Evolutionary conservation across 2,888 invertebrate genomes (phyloP).

Genomic region (Cephus runcator): DNA sequence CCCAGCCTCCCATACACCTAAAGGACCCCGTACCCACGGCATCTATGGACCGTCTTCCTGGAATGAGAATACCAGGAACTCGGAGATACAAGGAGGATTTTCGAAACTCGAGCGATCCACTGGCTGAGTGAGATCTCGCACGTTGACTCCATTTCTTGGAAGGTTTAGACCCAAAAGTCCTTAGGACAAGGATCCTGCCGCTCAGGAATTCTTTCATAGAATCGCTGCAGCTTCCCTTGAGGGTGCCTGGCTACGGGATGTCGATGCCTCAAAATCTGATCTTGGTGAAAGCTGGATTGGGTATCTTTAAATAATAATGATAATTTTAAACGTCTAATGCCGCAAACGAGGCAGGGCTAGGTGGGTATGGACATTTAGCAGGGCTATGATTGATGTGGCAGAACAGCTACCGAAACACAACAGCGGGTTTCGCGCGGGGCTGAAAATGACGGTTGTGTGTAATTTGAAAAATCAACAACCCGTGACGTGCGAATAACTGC

Average conservation of each 20-base stretch:
- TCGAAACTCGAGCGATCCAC: background rate
- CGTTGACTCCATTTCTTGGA: background rate
- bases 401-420: conserved; percentile 57
- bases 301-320: background rate
- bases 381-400: conserved; percentile 55
- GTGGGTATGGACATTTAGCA: conserved; percentile 31
- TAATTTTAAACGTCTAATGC: background rate
- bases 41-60: background rate
- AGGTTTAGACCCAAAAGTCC: background rate
- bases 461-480: conserved; percentile 61
- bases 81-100: background rate
- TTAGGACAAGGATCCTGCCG: background rate
- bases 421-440: conserved; percentile 49
- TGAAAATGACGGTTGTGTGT: conserved; percentile 56
- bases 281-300: background rate
- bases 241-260: background rate
- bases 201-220: background rate
- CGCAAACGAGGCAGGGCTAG: background rate
- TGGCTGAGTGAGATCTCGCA: background rate
- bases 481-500: conserved; percentile 45
- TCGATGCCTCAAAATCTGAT: background rate
- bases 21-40: background rate
- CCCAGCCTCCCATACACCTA: background rate
- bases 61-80: background rate
- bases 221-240: background rate